These are phyloP conservation scores for Halcyon senegalensis DNA, from an alignment of 2,113 vertebrate genomes.

Conservation along the genomic window DNA sequence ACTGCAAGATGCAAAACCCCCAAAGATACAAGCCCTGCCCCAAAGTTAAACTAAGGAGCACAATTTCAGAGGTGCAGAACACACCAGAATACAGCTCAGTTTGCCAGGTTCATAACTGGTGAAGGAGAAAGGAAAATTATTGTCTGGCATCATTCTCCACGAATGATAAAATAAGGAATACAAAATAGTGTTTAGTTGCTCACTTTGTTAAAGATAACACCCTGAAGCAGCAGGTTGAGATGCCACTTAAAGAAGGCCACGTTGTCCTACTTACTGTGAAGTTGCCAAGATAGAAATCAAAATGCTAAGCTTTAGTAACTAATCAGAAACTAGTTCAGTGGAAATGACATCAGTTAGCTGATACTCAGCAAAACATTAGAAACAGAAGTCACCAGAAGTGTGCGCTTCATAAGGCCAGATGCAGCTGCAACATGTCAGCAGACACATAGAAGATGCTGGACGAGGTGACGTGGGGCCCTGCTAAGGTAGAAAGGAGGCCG, in stretches of 20 bases:
- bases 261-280: neutral
- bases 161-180: neutral
- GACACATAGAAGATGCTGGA: neutral
- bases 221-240: neutral
- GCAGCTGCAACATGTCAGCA: neutral
- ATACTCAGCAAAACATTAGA: neutral
- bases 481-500: neutral
- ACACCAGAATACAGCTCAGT: neutral
- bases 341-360: neutral
- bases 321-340: neutral
- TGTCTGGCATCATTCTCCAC: neutral
- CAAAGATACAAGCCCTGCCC: neutral
- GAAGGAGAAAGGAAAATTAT: neutral
- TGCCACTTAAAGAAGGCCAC: neutral
- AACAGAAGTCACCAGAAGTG: neutral
- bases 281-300: neutral
- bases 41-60: neutral
- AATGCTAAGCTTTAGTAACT: conserved; percentile 2
- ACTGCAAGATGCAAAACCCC: neutral
- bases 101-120: neutral
- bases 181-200: neutral
- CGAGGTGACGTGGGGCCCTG: fast-evolving
- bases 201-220: neutral
- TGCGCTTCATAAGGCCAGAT: neutral
- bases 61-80: neutral